Base-by-base conservation (phyloP, 2,888 invertebrate genomes). In the Apeira syringaria region DNA sequence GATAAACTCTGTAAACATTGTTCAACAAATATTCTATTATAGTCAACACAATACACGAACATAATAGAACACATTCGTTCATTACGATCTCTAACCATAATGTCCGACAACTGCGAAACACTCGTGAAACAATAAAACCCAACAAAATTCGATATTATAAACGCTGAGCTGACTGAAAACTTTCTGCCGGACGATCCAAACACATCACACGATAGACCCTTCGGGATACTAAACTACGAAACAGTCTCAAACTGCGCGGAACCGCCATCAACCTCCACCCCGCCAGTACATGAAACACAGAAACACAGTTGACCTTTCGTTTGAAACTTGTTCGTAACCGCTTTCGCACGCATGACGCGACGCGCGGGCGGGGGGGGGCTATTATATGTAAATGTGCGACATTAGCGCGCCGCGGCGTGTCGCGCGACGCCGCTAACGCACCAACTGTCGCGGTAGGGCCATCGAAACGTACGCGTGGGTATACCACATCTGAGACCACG, bases 311-410 rank as follows among this genome's bases (percentile, higher is more conserved):
- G 41, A 42, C 41, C 41, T 42, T 35, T 40, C 6, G 22, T 3
- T 42, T 10, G 40, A n/a, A 15, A 31, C 11, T 30, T 30, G 8
- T 5, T 22, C 22, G 9, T 13, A 17, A 24, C 25, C 24, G 30
- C 7, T 24, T 24, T 6, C 41, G 11, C 33, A 24, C 33, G 33
- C 36, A 15, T 9, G 10, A 20, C 7, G 24, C 5, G 20, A 4
- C 3, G 15, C 4, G 13, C 2, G 9, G 2, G 24, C 17, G 9
- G 26, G 22, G 27, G 40, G 18, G 33, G 37, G 49, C 64, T 61
- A 67, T 66, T 59, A 66, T 57, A 61, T 65, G 61, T 61, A 63
- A 63, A 65, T 65, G 53, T 32, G 49, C 42, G 46, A 62, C 67
- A 66, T 69, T 69, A 68, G 69, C 56, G 62, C 53, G 46, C 59